phyloP scores from a whole-genome alignment of 2,113 vertebrate species.

The Echinops telfairi region DNA sequence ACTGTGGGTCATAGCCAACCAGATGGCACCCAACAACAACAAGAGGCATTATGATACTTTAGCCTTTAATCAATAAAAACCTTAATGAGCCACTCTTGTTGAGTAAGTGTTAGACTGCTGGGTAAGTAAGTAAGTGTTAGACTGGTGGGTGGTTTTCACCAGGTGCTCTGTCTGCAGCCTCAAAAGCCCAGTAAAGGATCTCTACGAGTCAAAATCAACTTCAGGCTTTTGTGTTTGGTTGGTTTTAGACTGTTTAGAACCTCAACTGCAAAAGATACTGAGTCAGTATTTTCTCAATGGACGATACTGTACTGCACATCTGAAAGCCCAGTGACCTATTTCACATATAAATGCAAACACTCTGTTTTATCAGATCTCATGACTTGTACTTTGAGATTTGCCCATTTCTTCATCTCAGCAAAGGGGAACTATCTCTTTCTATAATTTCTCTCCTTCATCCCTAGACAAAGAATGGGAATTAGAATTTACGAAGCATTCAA shows the following conservation, averaged over 20 bases:
- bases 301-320: not conserved
- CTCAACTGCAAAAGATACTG: not conserved
- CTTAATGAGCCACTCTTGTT: not conserved
- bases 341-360: not conserved
- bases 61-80: conserved; percentile 31
- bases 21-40: too few relatives aligned
- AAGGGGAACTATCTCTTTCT: not conserved
- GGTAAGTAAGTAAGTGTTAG: too few relatives aligned
- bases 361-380: not conserved
- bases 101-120: too few relatives aligned
- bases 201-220: too few relatives aligned
- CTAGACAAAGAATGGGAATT: conserved; percentile 28
- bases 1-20: too few relatives aligned
- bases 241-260: conserved; percentile 11
- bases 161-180: too few relatives aligned
- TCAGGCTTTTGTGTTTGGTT: not conserved
- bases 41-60: conserved; percentile 5
- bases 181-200: too few relatives aligned
- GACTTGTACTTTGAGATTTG: not conserved
- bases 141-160: too few relatives aligned
- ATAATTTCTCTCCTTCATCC: conserved; percentile 16
- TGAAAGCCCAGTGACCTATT: not conserved
- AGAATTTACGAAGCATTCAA: not conserved
- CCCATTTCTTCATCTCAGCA: not conserved
- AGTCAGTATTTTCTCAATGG: conserved; percentile 10